A percentile compares a stretch with the other conserved stretches of the same genome.
phyloP scores from a whole-genome alignment of 92 coral and sea anemone genomes.

The Porites evermanni region DNA sequence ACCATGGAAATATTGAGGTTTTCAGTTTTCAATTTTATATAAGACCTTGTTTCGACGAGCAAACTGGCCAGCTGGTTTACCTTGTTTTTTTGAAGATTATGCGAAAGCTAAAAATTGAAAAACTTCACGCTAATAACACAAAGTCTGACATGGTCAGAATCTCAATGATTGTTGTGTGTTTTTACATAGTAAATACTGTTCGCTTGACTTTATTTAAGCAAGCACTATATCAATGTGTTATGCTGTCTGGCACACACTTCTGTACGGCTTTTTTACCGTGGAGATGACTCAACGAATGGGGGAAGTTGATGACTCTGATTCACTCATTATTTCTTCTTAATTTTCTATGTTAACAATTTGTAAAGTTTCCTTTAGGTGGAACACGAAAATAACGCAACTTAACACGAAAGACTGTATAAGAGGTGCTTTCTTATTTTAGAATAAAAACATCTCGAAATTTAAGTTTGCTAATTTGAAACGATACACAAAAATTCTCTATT shows the following conservation, averaged over 20 bases:
- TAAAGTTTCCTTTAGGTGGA: not conserved
- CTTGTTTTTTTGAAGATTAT: not conserved
- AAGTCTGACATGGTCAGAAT: slow-evolving; percentile 78
- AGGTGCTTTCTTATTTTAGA: not conserved
- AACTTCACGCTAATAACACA: not conserved
- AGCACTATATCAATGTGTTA: slow-evolving; percentile 43
- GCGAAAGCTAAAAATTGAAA: slow-evolving; percentile 7
- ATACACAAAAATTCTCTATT: not conserved
- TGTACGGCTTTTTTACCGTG: not conserved
- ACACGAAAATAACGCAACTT: not conserved
- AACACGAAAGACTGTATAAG: not conserved
- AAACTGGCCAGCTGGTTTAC: too few relatives aligned
- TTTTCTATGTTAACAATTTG: not conserved
- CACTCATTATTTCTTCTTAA: not conserved
- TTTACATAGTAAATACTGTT: slow-evolving; percentile 85
- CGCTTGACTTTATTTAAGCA: slow-evolving; percentile 46
- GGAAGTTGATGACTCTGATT: not conserved
- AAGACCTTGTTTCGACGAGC: not conserved
- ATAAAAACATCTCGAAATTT: not conserved
- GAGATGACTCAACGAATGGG: not conserved
- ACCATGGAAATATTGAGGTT: not conserved
- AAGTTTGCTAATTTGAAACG: not conserved
- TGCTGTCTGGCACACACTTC: slow-evolving; percentile 32
- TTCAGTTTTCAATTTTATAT: not conserved
- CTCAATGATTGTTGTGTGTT: slow-evolving; percentile 18